A percentile compares a stretch with the other conserved stretches of the same genome.
Evolutionary conservation across 2,797 vertebrate genomes (phyloP).

Genomic region (Adrianichthys oophorus): DNA sequence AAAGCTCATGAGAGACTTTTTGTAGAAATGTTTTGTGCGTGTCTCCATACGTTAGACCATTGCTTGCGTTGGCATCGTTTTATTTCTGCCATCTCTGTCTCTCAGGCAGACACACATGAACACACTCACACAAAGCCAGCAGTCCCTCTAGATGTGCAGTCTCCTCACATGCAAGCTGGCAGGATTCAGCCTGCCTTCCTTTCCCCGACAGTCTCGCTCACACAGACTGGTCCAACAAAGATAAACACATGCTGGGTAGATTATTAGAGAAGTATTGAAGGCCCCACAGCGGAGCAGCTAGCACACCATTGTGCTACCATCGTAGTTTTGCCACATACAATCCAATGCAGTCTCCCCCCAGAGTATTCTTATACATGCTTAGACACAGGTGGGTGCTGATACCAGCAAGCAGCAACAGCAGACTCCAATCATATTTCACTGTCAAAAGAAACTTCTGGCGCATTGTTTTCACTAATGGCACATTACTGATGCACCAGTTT

Average conservation of each 20-base stretch:
- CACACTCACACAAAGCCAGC: conserved; percentile 56
- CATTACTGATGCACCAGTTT: conserved; percentile 29
- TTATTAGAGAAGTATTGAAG: conserved; percentile 74
- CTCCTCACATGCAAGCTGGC: conserved; percentile 70
- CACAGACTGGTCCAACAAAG: conserved; percentile 78
- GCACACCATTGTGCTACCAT: conserved; percentile 63
- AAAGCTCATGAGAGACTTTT: conserved; percentile 67
- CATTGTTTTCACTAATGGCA: conserved; percentile 58
- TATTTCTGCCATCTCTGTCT: conserved; percentile 60
- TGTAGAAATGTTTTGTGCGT: conserved; percentile 54
- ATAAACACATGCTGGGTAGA: conserved; percentile 80
- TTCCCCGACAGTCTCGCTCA: conserved; percentile 65
- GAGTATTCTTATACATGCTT: conserved; percentile 65
- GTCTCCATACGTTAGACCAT: conserved; percentile 60
- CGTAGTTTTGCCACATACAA: conserved; percentile 59
- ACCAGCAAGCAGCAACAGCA: conserved; percentile 51
- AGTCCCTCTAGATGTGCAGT: conserved; percentile 69
- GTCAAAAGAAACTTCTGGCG: conserved; percentile 47
- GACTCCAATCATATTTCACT: conserved; percentile 62
- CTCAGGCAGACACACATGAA: conserved; percentile 32
- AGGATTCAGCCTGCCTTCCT: conserved; percentile 60
- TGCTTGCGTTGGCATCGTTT: conserved; percentile 66
- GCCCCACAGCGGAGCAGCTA: conserved; percentile 69
- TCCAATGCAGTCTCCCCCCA: conserved; percentile 56
- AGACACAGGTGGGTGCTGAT: conserved; percentile 73